A percentile compares a stretch with the other conserved stretches of the same genome.
Conservation (phyloP, 2,797 vertebrate genomes). For the Potorous gilbertii region DNA sequence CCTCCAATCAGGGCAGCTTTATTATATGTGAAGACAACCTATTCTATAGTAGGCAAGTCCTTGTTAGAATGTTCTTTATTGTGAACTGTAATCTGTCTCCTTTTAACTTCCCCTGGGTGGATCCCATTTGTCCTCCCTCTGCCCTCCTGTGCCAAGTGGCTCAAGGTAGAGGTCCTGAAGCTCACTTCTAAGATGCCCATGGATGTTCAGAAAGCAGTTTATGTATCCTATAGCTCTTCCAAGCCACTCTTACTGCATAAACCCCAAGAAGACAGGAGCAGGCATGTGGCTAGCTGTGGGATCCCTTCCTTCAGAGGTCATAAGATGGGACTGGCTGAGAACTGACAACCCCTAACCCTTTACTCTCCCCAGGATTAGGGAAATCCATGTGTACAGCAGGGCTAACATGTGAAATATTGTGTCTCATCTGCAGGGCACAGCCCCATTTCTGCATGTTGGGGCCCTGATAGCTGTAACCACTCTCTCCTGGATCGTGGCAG, state of each 20-base stretch:
- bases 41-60: background rate
- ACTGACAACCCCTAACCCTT: background rate
- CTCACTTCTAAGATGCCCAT: background rate
- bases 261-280: background rate
- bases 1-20: background rate
- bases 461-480: slow-evolving; percentile 90
- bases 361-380: background rate
- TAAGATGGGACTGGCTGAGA: background rate
- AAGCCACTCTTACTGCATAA: background rate
- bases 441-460: slow-evolving; percentile 95
- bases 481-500: slow-evolving; percentile 93
- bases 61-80: background rate
- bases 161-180: background rate
- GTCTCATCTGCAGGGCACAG: slow-evolving; percentile 89
- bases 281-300: no score
- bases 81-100: background rate
- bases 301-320: background rate
- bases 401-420: background rate
- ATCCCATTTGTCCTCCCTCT: background rate
- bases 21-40: background rate
- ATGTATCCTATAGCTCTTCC: background rate
- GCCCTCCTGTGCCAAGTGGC: background rate
- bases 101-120: background rate
- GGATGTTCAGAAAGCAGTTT: background rate
- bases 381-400: background rate